phyloP scores from a whole-genome alignment of 1,140 invertebrate species.

The Lasioglossum albipes region DNA sequence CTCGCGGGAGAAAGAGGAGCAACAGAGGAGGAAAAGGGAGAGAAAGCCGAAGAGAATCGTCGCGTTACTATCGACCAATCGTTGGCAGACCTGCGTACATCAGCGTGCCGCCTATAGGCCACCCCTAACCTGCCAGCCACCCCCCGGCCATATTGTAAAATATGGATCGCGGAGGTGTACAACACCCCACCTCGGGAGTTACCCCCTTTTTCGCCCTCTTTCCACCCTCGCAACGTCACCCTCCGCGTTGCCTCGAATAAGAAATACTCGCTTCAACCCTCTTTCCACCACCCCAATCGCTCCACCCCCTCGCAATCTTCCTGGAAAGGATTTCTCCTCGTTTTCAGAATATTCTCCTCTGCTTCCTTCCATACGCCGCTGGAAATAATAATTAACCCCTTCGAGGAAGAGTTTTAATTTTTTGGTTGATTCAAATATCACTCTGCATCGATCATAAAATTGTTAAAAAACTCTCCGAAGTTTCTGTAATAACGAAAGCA shows the following conservation, averaged over 20 bases:
- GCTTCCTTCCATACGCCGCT: too few relatives aligned
- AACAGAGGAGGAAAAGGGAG: slow-evolving; percentile 21
- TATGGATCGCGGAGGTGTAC: slow-evolving; percentile 78
- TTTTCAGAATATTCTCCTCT: background rate
- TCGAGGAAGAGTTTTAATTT: too few relatives aligned
- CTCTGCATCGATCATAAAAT: too few relatives aligned
- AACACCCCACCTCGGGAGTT: slow-evolving; percentile 69
- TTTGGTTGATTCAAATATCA: too few relatives aligned
- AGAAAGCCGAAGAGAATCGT: slow-evolving; percentile 66
- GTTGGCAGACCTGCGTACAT: slow-evolving; percentile 77
- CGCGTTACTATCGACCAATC: slow-evolving; percentile 77
- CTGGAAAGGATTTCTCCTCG: background rate
- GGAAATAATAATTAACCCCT: too few relatives aligned
- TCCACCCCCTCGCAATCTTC: background rate
- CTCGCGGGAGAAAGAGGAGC: slow-evolving; percentile 22
- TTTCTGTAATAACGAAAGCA: too few relatives aligned
- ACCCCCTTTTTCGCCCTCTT: slow-evolving; percentile 40
- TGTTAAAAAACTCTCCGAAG: too few relatives aligned
- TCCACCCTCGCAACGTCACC: slow-evolving; percentile 39
- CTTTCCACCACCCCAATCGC: background rate
- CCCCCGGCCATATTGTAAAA: slow-evolving; percentile 79
- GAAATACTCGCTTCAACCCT: slow-evolving; percentile 5
- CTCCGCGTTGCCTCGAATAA: slow-evolving; percentile 33
- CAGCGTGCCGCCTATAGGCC: slow-evolving; percentile 76
- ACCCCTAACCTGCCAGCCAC: slow-evolving; percentile 73